Evolutionary conservation across 2,888 invertebrate genomes (phyloP), one percentile per base, ranked within the genome.

Genomic region (Scrobipalpa atriplicella): DNA sequence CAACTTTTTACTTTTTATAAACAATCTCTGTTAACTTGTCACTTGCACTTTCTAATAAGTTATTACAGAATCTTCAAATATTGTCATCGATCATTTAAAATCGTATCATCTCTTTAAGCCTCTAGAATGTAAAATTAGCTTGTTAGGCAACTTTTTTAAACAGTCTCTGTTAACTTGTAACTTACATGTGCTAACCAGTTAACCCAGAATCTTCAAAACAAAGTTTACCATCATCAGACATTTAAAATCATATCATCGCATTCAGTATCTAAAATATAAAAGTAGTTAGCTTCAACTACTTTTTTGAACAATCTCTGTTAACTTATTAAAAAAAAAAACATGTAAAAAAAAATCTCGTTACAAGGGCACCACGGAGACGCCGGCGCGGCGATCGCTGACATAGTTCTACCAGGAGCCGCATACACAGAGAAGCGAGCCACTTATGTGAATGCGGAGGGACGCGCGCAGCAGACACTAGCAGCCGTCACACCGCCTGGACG

Each of bases 391-490:
- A 96, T 98, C 72, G 99, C 99, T 47, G 99, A 99, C 90, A 95
- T 97, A 1, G 95, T 99, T 67, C 90, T 99, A 11, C 98, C 99
- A 1, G 98, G 99, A 69, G 98, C 98, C 7, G 99, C 99, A 0
- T 99, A 99, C 90, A 99, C 99, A 0, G 99, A 99, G 94, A 99
- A 99, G 91, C 96, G 97, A 83, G 98, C 95, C n/a, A 98, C 97
- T 0, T 99, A 97, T 87, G 98, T 98, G 0, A 99, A 99, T 92
- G 99, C 98, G 0, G 99, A 99, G 93, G 99, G 99, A 0, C 95
- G 99, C 71, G 95, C 99, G 43, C 99, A 99, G 88, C 96, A 98
- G 90, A 98, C 98, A 0, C 92, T 96, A 39, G 93, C 95, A 2
- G 99, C 98, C 19, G 96, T 99, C 54, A 94, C 97, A 16, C 97